Percentiles rank a stretch among this genome's conserved stretches.
phyloP scores from a whole-genome alignment of 2,888 invertebrate species.

The Folsomia manolachei region DNA sequence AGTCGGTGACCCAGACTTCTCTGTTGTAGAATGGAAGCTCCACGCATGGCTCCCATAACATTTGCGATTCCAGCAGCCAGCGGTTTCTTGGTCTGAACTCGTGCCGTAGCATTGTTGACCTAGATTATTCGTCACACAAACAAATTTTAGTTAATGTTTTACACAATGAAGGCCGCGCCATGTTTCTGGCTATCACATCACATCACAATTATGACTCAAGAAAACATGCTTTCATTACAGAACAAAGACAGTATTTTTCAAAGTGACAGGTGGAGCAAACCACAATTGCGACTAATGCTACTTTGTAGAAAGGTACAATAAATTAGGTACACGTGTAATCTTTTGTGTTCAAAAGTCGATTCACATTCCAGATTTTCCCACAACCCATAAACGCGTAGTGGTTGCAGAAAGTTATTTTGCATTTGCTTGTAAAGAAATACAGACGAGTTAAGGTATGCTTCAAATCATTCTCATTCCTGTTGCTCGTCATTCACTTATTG shows the following conservation, averaged over 20 bases:
- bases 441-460: background rate
- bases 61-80: constrained; percentile 69
- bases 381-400: constrained; percentile 8
- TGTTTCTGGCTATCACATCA: too few relatives aligned
- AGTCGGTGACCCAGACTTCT: constrained; percentile 59
- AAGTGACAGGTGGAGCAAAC: constrained; percentile 21
- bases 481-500: background rate
- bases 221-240: background rate
- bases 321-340: background rate
- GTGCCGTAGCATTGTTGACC: constrained; percentile 99
- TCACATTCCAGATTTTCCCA: constrained; percentile 14
- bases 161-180: too few relatives aligned
- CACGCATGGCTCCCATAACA: constrained; percentile 79
- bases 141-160: constrained; percentile 17
- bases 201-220: background rate
- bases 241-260: constrained; percentile 6
- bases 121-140: constrained; percentile 54
- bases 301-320: constrained; percentile 8
- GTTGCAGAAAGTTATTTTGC: background rate
- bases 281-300: constrained; percentile 22
- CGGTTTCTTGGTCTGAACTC: constrained; percentile 99
- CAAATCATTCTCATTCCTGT: constrained; percentile 1
- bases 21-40: constrained; percentile 79
- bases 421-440: constrained; percentile 2
- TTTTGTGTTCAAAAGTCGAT: background rate